Base-by-base conservation (phyloP, 2,797 vertebrate species). In the Cirrhinus mrigala region DNA sequence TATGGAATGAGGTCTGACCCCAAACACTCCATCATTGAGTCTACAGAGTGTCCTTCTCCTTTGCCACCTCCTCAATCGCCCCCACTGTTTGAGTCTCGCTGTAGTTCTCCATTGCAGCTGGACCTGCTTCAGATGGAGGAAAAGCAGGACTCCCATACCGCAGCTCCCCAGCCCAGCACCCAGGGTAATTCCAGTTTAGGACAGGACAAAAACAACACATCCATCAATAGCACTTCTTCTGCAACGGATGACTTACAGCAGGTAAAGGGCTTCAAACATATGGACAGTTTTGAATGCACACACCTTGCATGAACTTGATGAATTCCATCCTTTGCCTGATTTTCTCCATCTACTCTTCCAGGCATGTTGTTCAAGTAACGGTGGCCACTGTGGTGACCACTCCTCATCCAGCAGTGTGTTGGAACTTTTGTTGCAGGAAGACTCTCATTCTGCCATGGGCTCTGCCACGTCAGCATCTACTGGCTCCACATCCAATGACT, bases 71-170 rank as follows among this genome's bases (percentile, higher is more conserved):
- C 93, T 10, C 95, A 97, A 0, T 93, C 94, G 0, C 96, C 96
- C 0, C 96, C 95, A 0, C 93, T 98, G 15, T 98, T 98, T 76
- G 97, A 97, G 89, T 99, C 98, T 0, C 95, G 97, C 1, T 97
- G 97, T 91, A 99, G 98, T 92, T 97, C 98, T 0, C 98, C 98
- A 0, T 94, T 99, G 82, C 97, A 98, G 90, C 95, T 98, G 75
- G 98, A 99, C 80, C 94, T 99, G 60, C 94, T 99, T 2, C 97
- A 98, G 89, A 94, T 99, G 93, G 98, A 99, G 86, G 98, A 99
- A 85, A 95, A 94, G 0, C 96, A 96, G 0, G 96, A 97, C 83
- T 92, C 94, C 80, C 94, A 96, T 87, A 90, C 91, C 86, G 68
- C 86, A 0, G 86, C 83, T 0, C 87, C 89, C 69, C 69, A 90